These are phyloP conservation scores for Lydus trimaculatus DNA, from an alignment of 2,888 invertebrate species.

Conservation along the genomic window DNA sequence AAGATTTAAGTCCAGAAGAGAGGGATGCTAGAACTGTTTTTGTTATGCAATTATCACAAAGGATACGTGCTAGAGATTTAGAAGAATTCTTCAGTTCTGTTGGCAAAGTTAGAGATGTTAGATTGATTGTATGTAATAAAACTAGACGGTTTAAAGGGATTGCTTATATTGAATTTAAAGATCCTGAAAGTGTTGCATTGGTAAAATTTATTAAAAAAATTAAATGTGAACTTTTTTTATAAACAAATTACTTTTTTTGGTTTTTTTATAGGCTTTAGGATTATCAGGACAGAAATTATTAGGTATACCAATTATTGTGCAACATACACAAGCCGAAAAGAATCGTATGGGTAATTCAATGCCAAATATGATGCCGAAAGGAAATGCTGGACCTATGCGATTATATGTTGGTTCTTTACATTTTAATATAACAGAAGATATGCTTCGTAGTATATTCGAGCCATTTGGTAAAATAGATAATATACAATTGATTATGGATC, in stretches of 20 bases:
- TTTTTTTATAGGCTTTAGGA: constrained; percentile 87
- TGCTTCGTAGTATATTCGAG: constrained; percentile 98
- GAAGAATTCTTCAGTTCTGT: constrained; percentile 99
- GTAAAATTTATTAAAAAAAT: constrained; percentile 65
- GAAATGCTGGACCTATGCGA: constrained; percentile 93
- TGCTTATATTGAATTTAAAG: constrained; percentile 99
- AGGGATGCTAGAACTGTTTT: constrained; percentile 98
- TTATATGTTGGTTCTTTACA: constrained; percentile 97
- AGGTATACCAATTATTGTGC: constrained; percentile 97
- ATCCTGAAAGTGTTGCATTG: constrained; percentile 95
- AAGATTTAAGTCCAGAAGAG: constrained; percentile 93
- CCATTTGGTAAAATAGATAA: constrained; percentile 97
- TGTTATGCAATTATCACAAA: constrained; percentile 97
- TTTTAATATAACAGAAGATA: constrained; percentile 98
- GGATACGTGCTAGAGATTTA: constrained; percentile 91
- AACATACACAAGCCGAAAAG: constrained; percentile 96
- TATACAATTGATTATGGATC: constrained; percentile 95
- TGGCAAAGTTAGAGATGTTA: constrained; percentile 97
- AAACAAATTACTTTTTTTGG: constrained; percentile 7
- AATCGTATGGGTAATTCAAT: constrained; percentile 90
- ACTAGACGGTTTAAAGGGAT: constrained; percentile 99
- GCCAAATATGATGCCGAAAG: constrained; percentile 85
- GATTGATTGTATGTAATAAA: constrained; percentile 98
- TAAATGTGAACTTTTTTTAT: constrained; percentile 3
- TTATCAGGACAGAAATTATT: constrained; percentile 94